phyloP scores from a whole-genome alignment of 1,140 invertebrate genomes.

The Zaprionus gabonicus region DNA sequence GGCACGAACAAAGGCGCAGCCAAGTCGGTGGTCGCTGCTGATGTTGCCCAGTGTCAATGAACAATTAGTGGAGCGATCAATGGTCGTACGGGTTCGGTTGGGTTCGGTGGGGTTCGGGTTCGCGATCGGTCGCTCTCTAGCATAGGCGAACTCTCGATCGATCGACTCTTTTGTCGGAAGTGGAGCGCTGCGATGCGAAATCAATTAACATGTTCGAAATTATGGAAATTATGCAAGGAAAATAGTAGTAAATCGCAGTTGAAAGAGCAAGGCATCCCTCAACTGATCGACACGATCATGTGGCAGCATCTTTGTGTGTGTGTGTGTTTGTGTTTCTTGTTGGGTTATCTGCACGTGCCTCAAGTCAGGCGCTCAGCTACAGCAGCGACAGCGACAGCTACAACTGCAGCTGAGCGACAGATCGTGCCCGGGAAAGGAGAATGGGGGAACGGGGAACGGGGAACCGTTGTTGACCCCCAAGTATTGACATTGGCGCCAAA shows the following conservation, averaged over 20 bases:
- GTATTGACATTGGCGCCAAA: constrained; percentile 73
- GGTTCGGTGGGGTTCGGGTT: background rate
- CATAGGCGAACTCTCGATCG: constrained; percentile 2
- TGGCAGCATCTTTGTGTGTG: constrained; percentile 12
- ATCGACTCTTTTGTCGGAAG: constrained; percentile 58
- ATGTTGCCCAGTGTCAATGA: constrained; percentile 56
- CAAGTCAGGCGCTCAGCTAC: constrained; percentile 34
- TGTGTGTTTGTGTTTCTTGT: constrained; percentile 32
- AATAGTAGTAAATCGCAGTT: constrained; percentile 54
- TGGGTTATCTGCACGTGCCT: constrained; percentile 73
- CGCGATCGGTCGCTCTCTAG: background rate
- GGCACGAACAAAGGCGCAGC: constrained; percentile 71
- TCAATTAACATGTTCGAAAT: constrained; percentile 78
- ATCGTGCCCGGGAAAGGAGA: background rate
- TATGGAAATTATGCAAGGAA: constrained; percentile 55
- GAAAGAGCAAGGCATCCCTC: background rate
- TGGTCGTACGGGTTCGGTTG: constrained; percentile 61
- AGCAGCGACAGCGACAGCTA: constrained; percentile 4
- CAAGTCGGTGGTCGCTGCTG: constrained; percentile 24
- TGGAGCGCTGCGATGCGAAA: constrained; percentile 63
- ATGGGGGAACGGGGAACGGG: too few relatives aligned
- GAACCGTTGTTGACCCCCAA: constrained; percentile 9
- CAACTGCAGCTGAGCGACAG: constrained; percentile 11
- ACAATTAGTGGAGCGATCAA: constrained; percentile 82
- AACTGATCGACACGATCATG: constrained; percentile 1